These are phyloP conservation scores for Cyclophora punctaria DNA, from an alignment of 2,888 invertebrate species.

Conservation along the genomic window DNA sequence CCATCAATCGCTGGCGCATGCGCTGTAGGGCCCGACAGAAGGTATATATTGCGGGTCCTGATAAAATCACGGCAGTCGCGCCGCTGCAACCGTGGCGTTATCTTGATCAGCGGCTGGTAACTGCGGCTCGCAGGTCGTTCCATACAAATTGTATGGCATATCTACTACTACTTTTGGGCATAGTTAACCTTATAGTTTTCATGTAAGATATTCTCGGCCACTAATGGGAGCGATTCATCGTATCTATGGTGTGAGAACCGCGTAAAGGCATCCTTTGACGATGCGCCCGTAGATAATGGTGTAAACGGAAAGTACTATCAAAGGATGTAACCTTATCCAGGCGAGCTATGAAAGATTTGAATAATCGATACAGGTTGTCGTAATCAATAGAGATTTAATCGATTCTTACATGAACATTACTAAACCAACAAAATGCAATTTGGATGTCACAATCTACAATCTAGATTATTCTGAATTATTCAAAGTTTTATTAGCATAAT, in stretches of 20 bases:
- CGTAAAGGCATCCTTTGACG: conserved; percentile 27
- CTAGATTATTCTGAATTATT: not conserved
- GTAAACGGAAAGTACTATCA: conserved; percentile 27
- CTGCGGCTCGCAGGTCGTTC: conserved; percentile 58
- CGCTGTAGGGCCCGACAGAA: conserved; percentile 40
- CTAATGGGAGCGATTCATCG: conserved; percentile 65
- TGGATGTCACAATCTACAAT: not conserved
- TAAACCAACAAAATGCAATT: not conserved
- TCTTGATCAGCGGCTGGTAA: conserved; percentile 60
- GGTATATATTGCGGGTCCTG: conserved; percentile 49
- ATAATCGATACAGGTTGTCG: not conserved
- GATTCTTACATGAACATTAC: not conserved
- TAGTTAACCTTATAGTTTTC: conserved; percentile 70
- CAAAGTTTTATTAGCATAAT: not conserved
- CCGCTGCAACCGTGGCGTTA: conserved; percentile 53
- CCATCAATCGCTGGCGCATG: conserved; percentile 58
- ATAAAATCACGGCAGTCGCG: conserved; percentile 59
- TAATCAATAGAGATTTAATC: not conserved
- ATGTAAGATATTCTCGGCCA: conserved; percentile 53
- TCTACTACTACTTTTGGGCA: conserved; percentile 69
- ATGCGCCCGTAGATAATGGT: conserved; percentile 34
- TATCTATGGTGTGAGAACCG: conserved; percentile 52
- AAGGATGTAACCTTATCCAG: conserved; percentile 8
- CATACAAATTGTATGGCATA: conserved; percentile 73
- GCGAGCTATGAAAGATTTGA: not conserved